phyloP scores from a whole-genome alignment of 2,797 vertebrate genomes.

The Sebastolobus alascanus region DNA sequence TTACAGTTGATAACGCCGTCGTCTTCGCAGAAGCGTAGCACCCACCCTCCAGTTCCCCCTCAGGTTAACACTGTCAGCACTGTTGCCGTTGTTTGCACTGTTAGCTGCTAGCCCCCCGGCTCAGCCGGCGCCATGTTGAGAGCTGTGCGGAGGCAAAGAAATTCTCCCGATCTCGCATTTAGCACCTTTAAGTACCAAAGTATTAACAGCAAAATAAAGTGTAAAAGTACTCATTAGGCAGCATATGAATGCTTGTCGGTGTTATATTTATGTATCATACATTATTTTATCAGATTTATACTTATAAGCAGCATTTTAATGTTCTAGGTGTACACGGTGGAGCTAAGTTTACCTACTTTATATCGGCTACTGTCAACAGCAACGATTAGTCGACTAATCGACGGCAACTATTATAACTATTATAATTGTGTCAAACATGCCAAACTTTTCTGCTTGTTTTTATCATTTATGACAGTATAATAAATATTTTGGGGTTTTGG shows the following conservation, averaged over 20 bases:
- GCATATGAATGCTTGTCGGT: neutral
- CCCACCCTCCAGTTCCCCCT: neutral
- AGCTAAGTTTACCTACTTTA: neutral
- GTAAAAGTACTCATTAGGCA: neutral
- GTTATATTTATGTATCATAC: neutral
- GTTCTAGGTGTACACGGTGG: neutral
- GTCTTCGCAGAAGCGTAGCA: accelerated
- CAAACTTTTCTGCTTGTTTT: neutral
- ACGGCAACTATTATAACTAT: neutral
- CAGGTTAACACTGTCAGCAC: neutral
- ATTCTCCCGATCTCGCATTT: too few relatives aligned
- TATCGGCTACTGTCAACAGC: neutral
- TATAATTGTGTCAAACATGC: neutral
- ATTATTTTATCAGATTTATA: neutral
- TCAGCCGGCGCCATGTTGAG: too few relatives aligned
- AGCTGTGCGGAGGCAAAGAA: too few relatives aligned
- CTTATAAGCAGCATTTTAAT: neutral
- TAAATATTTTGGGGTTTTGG: neutral
- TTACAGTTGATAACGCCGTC: too few relatives aligned
- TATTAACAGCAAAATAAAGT: neutral
- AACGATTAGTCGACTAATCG: accelerated
- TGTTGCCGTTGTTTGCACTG: too few relatives aligned
- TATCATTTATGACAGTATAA: neutral
- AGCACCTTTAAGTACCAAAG: neutral
- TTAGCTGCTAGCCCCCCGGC: too few relatives aligned